Percentiles rank a stretch among this genome's conserved stretches.
Evolutionary conservation across 1,140 invertebrate genomes (phyloP).

Genomic region (Propsilocerus akamusi): DNA sequence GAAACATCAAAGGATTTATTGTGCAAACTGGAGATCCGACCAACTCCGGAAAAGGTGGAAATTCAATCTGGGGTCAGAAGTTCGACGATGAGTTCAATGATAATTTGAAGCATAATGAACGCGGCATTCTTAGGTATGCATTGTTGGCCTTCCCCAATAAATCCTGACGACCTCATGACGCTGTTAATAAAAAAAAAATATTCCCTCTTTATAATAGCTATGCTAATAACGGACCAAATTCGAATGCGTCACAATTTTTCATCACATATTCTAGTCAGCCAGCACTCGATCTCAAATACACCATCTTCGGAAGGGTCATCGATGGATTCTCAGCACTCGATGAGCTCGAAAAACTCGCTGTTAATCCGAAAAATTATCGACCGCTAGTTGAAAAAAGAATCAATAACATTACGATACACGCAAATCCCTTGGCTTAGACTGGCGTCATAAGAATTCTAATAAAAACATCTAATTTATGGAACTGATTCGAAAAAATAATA

Average conservation of each 20-base stretch:
- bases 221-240: conserved; percentile 97
- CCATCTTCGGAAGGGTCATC: conserved; percentile 90
- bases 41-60: conserved; percentile 86
- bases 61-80: conserved; percentile 77
- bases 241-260: conserved; percentile 98
- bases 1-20: conserved; percentile 98
- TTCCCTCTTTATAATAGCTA: too few relatives aligned
- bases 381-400: conserved; percentile 72
- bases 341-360: conserved; percentile 86
- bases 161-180: too few relatives aligned
- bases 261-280: conserved; percentile 85
- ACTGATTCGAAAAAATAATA: too few relatives aligned
- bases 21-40: conserved; percentile 93
- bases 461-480: too few relatives aligned
- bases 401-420: conserved; percentile 83
- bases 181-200: too few relatives aligned
- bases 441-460: too few relatives aligned
- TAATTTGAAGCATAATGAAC: conserved; percentile 73
- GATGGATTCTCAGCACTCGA: conserved; percentile 94
- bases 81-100: conserved; percentile 96
- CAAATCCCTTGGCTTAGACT: conserved; percentile 82
- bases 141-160: too few relatives aligned
- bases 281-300: conserved; percentile 95
- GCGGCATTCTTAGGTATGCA: conserved; percentile 86
- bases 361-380: conserved; percentile 82